A percentile compares a stretch with the other conserved stretches of the same genome.
Evolutionary conservation across 2,888 invertebrate genomes (phyloP).

Genomic region (Cephus spinipes): DNA sequence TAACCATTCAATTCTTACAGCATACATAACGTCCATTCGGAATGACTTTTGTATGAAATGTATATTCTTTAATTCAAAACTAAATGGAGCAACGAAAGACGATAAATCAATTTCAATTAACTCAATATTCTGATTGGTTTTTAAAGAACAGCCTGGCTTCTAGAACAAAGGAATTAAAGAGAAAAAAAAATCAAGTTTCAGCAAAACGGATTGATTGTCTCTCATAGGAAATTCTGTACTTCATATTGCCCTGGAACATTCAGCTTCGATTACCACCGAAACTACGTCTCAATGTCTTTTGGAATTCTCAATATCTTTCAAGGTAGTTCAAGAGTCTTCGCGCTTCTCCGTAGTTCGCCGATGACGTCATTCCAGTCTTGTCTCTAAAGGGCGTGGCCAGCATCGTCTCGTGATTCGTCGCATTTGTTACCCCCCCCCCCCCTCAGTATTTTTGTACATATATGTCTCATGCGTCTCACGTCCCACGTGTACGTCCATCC

Average conservation of each 20-base stretch:
- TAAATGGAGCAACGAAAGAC: background rate
- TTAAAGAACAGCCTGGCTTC: background rate
- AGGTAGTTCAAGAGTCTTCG: background rate
- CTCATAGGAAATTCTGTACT: background rate
- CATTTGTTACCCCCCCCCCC: background rate
- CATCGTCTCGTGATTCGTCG: background rate
- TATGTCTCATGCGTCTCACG: slow-evolving; percentile 31
- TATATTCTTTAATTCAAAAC: background rate
- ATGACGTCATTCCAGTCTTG: background rate
- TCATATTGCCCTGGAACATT: background rate
- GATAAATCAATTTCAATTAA: background rate
- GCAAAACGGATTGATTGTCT: background rate
- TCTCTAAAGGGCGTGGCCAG: background rate
- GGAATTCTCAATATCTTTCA: background rate
- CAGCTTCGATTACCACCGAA: background rate
- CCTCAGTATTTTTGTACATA: slow-evolving; percentile 20
- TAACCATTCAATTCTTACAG: background rate
- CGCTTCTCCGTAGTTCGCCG: background rate
- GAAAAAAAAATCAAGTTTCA: background rate
- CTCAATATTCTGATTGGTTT: background rate
- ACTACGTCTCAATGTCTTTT: background rate
- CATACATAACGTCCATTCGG: background rate
- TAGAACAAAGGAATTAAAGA: background rate
- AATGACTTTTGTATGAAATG: background rate
- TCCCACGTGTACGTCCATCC: slow-evolving; percentile 29